Conservation (phyloP, 2,888 invertebrate genomes). For the Pollenia griseotomentosa region DNA sequence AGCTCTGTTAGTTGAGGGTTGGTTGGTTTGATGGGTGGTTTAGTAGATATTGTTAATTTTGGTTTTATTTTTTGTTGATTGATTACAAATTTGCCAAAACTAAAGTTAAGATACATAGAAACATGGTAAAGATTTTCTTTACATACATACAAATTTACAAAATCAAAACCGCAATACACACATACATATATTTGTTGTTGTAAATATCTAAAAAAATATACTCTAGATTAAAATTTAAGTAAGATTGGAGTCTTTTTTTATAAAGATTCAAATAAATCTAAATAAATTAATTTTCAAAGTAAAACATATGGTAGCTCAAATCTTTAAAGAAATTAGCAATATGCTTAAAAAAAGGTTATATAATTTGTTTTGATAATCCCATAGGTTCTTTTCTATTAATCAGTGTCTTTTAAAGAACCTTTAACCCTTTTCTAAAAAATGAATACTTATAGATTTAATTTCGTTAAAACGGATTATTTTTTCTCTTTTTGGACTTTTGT, state of each 20-base stretch:
- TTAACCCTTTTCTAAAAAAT: neutral
- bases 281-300: too few relatives aligned
- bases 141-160: neutral
- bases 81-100: slow-evolving; percentile 30
- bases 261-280: too few relatives aligned
- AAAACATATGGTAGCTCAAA: too few relatives aligned
- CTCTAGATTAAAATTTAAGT: too few relatives aligned
- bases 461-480: neutral
- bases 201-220: neutral
- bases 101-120: neutral
- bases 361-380: neutral
- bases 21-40: slow-evolving; percentile 4
- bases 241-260: too few relatives aligned
- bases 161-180: slow-evolving; percentile 3
- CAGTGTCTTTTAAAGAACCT: neutral
- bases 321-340: too few relatives aligned
- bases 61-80: slow-evolving; percentile 63
- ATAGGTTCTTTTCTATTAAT: neutral
- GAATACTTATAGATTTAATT: neutral
- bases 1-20: slow-evolving; percentile 22
- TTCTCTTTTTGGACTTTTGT: too few relatives aligned
- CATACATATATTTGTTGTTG: neutral
- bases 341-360: too few relatives aligned
- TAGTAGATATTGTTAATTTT: slow-evolving; percentile 38
- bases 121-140: neutral